phyloP scores from a whole-genome alignment of 2,888 invertebrate genomes.

The Lochmaea crataegi region DNA sequence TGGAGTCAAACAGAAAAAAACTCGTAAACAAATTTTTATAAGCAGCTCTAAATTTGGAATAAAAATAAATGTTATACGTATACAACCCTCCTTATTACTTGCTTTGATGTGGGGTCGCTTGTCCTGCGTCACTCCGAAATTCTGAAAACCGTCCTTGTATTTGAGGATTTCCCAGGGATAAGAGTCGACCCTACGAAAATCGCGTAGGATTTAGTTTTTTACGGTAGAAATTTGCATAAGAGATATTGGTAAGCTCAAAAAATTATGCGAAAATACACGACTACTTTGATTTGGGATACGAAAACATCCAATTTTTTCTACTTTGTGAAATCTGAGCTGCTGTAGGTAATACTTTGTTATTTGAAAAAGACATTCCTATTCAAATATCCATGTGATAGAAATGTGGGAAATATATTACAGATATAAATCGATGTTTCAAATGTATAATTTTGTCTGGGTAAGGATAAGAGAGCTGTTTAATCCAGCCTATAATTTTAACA shows the following conservation, averaged over 20 bases:
- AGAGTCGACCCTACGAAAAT: conserved; percentile 10
- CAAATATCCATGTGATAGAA: background rate
- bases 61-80: background rate
- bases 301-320: background rate
- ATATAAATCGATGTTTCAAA: conserved; percentile 5
- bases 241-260: conserved; percentile 4
- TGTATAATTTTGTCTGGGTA: no score
- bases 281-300: conserved; percentile 1
- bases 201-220: conserved; percentile 17
- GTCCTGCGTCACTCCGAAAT: background rate
- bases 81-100: background rate
- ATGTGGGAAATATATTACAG: background rate
- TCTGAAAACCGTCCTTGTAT: conserved; percentile 9
- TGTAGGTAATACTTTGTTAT: background rate
- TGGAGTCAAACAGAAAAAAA: no score
- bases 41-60: background rate
- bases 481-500: no score
- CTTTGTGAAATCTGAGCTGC: background rate
- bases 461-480: no score
- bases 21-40: no score
- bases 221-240: conserved; percentile 21
- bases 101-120: background rate
- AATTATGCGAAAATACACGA: conserved; percentile 19
- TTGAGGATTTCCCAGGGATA: conserved; percentile 4
- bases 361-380: background rate